Percentiles rank a stretch among this genome's conserved stretches.
These are phyloP conservation scores for Galagoides demidoff DNA, from an alignment of 2,797 vertebrate species.

Conservation along the genomic window DNA sequence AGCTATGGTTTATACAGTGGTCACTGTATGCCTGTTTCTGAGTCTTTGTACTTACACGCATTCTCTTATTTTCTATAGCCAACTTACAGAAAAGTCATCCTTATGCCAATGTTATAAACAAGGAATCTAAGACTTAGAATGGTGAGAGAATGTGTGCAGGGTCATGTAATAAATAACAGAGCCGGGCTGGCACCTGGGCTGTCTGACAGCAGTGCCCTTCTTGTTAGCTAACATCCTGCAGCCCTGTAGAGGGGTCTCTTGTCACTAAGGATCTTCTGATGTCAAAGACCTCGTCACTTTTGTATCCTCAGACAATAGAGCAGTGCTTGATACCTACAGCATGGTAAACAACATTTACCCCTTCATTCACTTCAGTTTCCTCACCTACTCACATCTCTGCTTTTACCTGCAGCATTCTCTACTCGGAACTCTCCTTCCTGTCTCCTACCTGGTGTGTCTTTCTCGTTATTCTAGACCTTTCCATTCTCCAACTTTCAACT, in stretches of 20 bases:
- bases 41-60: background rate
- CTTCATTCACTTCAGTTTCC: background rate
- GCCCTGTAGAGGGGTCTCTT: background rate
- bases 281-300: background rate
- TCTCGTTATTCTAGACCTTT: background rate
- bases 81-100: background rate
- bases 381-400: background rate
- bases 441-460: background rate
- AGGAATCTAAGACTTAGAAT: background rate
- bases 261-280: background rate
- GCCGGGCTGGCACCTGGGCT: background rate
- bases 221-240: background rate
- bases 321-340: background rate
- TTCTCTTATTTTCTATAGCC: constrained; percentile 33
- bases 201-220: background rate
- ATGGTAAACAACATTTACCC: background rate
- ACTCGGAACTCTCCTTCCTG: background rate
- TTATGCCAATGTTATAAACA: background rate
- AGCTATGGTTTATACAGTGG: background rate
- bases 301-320: background rate
- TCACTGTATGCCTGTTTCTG: background rate
- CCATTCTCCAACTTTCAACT: background rate
- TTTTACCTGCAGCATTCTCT: background rate
- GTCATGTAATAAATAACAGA: background rate
- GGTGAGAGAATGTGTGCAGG: background rate